Conservation (phyloP, 2,797 vertebrate genomes). For the Phalloptychus januarius region DNA sequence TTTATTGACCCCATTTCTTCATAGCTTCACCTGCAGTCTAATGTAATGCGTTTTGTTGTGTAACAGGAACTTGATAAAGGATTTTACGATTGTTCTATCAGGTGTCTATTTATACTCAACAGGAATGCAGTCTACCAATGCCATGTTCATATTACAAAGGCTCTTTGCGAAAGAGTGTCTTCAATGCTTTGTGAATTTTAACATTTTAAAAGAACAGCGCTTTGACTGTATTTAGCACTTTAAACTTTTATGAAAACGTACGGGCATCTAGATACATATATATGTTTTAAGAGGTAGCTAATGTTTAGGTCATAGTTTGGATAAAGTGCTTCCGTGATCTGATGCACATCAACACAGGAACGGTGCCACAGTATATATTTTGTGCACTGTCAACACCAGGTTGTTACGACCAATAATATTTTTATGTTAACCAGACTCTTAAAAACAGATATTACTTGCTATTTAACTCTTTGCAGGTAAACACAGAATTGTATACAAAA, state of each 20-base stretch:
- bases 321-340: not conserved
- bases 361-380: not conserved
- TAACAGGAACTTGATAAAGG: not conserved
- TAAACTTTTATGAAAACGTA: not conserved
- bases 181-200: not conserved
- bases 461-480: not conserved
- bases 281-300: not conserved
- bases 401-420: conserved; percentile 1
- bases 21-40: not conserved
- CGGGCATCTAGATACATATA: not conserved
- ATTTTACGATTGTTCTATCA: not conserved
- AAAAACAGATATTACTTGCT: not conserved
- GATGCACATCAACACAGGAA: not conserved
- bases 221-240: not conserved
- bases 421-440: not conserved
- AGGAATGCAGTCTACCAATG: not conserved
- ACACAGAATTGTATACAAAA: not conserved
- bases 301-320: not conserved
- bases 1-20: not conserved
- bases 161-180: conserved; percentile 2
- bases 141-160: conserved; percentile 8
- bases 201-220: not conserved
- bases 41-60: not conserved
- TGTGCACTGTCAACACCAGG: not conserved
- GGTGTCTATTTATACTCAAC: conserved; percentile 14